Conservation (phyloP, 92 coral and sea anemone genomes). For the Micromussa lordhowensis region DNA sequence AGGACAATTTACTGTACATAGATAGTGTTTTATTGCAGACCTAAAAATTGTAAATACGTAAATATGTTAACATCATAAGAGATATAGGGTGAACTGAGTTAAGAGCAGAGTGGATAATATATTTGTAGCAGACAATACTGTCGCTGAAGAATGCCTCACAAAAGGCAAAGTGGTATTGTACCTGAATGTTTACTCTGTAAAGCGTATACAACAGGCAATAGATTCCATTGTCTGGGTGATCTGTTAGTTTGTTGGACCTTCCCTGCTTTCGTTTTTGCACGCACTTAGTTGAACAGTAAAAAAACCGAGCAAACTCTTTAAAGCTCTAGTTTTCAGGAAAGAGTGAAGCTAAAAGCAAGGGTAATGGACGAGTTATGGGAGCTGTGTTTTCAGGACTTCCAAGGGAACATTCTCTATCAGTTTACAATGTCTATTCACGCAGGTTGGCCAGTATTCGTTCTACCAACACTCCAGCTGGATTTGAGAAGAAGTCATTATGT, state of each 20-base stretch:
- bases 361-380: too few species aligned
- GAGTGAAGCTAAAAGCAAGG: too few species aligned
- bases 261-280: background rate
- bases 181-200: slow-evolving; percentile 1
- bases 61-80: background rate
- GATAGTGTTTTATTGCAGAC: background rate
- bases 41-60: slow-evolving; percentile 8
- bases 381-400: too few species aligned
- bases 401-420: too few species aligned
- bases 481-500: too few species aligned
- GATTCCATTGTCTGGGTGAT: background rate
- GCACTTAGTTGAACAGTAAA: background rate
- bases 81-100: slow-evolving; percentile 1
- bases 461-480: too few species aligned
- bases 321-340: too few species aligned
- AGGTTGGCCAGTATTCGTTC: too few species aligned
- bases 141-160: slow-evolving; percentile 4
- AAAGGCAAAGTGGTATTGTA: slow-evolving; percentile 6
- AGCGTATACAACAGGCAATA: background rate
- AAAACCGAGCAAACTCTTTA: background rate
- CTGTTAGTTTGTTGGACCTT: background rate
- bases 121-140: background rate
- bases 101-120: background rate
- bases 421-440: too few species aligned
- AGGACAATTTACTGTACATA: slow-evolving; percentile 3